Evolutionary conservation across 2,888 invertebrate species (phyloP), one percentile per base, ranked within the genome.

Genomic region (Carabus problematicus): DNA sequence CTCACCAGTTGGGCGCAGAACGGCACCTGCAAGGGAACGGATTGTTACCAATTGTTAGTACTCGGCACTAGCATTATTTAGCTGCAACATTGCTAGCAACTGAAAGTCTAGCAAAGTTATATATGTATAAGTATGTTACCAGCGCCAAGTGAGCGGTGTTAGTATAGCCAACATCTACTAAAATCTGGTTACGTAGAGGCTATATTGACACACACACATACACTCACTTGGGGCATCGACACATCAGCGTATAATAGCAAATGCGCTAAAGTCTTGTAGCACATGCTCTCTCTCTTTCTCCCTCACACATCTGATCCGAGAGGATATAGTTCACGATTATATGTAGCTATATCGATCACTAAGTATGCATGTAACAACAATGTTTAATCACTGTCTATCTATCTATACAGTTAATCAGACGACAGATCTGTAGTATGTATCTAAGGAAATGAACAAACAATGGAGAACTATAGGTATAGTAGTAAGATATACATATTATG

Each of bases 1-100:
- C 92, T 93, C 92, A 93, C 92, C 92, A 92, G 90, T 90, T 91
- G 91, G 89, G 92, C 92, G 89, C 93, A 93, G 91, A 91, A 91
- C 88, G 92, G 92, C 89, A 92, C 92, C 93, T 93, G 92, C 85
- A 83, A 83, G 82, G 83, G 83, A 84, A 84, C 80, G 80, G 77
- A 83, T 67, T 83, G 83, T 84, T 84, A 84, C 74, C 75, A 75
- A 71, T 80, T 82, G 82, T 82, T 82, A 83, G 82, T 82, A 79
- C 64, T 77, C 75, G 80, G 81, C 52, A 64, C 80, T 81, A 81
- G 81, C 81, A 77, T 74, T 78, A 77, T 77, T 77, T 77, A 78
- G 80, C 80, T 60, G 16, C 55, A 54, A 61, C 54, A 58, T 63
- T 64, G 70, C 70, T 70, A 70, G 70, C 70, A 70, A 70, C 63